Base-by-base conservation (phyloP, 30 jellyfish, hydroid and myxozoan species). In the Cassiopea xamachana region DNA sequence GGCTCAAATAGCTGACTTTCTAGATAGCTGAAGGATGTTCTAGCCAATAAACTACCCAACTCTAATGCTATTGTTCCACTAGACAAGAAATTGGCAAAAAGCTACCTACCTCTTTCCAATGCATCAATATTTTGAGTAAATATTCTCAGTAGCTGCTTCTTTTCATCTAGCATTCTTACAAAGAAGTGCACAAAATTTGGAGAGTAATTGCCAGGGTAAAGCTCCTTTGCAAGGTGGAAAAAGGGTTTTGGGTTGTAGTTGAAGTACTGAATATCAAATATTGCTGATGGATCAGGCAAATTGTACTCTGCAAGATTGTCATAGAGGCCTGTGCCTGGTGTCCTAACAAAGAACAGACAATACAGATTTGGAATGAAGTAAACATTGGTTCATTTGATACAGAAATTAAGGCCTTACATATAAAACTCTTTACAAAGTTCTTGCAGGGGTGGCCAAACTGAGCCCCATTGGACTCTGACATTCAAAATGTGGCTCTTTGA, bases 51-150 rank as follows among this genome's bases (percentile, higher is more conserved):
- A 27, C 0, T 27, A 27, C 39, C 39, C 39, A 27, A 27, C 39
- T 27, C 39, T 27, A 27, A 27, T 27, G 39, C 39, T 27, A 27
- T 27, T 27, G 39, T 27, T 27, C 39, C 39, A 27, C 39, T 27
- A 27, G 39, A 27, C 39, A 27, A 27, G 39, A 27, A 27, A 27
- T 27, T 27, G 39, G 39, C 39, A 27, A 27, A 27, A 27, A 27
- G 39, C 39, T 27, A 55, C 51, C 77, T 80, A 92, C 98, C 89
- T 79, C 92, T 64, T 75, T 92, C 98, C 64, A 92, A 60, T 12
- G 93, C 92, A 92, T 92, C 98, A 44, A 92, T 92, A 50, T 92
- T 92, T 89, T 92, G 98, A 15, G 98, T 92, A 61, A 85, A 92
- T 74, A 92, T 75, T 44, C 90, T 81, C 55, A 85, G 87, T 58